A percentile compares a stretch with the other conserved stretches of the same genome.
Evolutionary conservation across 2,888 invertebrate species (phyloP).

Genomic region (Ctenicera cuprea): DNA sequence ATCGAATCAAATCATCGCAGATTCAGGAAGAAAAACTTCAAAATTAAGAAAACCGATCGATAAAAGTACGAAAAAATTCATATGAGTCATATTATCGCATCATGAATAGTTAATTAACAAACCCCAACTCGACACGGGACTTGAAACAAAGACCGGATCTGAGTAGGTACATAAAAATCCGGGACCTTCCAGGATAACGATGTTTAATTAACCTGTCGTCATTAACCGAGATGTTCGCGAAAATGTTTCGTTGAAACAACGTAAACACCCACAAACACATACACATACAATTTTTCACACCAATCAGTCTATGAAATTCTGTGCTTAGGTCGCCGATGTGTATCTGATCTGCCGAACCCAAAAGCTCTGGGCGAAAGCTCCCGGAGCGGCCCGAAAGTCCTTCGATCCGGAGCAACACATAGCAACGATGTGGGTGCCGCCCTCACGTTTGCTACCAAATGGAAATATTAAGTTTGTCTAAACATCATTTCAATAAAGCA

Average conservation of each 20-base stretch:
- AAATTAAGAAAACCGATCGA: conserved; percentile 1
- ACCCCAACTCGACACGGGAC: conserved; percentile 20
- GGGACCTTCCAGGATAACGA: not conserved
- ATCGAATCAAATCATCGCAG: not conserved
- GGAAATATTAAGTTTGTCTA: conserved; percentile 55
- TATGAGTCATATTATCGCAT: conserved; percentile 54
- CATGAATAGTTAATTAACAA: conserved; percentile 49
- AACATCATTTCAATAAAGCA: conserved; percentile 47
- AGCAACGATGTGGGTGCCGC: conserved; percentile 67
- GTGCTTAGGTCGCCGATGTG: conserved; percentile 55
- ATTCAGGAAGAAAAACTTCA: not conserved
- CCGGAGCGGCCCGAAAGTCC: conserved; percentile 65
- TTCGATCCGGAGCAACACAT: conserved; percentile 72
- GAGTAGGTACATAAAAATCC: conserved; percentile 8
- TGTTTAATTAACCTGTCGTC: not conserved
- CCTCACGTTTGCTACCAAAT: conserved; percentile 58
- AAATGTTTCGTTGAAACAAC: conserved; percentile 21
- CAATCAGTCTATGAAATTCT: conserved; percentile 50
- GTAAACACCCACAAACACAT: conserved; percentile 37
- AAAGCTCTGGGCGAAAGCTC: conserved; percentile 63
- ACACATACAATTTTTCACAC: conserved; percentile 47
- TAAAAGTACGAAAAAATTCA: conserved; percentile 55
- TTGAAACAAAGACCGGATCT: conserved; percentile 35
- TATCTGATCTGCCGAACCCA: conserved; percentile 63
- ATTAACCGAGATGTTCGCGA: conserved; percentile 3